Conservation (phyloP, 1,140 invertebrate genomes). For the Eulimnadia texana region DNA sequence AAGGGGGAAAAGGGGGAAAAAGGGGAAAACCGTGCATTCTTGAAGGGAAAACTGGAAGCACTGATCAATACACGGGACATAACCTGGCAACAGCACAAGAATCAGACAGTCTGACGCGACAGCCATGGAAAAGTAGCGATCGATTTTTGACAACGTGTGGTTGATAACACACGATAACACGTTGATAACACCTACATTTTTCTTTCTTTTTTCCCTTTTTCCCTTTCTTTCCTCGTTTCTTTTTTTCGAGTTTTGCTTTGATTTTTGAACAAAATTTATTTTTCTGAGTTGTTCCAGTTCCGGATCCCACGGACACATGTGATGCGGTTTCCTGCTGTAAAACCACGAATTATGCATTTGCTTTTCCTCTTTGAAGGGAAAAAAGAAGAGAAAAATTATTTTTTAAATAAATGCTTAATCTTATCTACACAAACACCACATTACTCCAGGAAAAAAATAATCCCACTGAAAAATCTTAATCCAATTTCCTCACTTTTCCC, state of each 20-base stretch:
- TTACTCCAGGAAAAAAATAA: no score
- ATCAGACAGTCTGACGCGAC: no score
- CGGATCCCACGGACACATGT: background rate
- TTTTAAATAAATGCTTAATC: background rate
- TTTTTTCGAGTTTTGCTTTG: no score
- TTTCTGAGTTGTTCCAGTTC: background rate
- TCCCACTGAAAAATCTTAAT: no score
- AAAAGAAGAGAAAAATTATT: background rate
- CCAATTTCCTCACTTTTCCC: no score
- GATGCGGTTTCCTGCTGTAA: background rate
- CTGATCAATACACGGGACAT: no score
- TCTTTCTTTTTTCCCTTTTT: background rate
- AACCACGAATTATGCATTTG: background rate
- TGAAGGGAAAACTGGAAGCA: no score
- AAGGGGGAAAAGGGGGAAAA: no score
- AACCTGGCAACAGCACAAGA: no score
- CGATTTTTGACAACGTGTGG: background rate
- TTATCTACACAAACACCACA: no score
- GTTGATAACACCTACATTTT: background rate
- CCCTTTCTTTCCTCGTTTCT: background rate
- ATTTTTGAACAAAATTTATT: no score
- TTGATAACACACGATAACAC: background rate
- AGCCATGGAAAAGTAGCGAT: background rate
- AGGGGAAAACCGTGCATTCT: no score
- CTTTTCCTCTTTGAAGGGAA: background rate